Conservation (phyloP, 2,888 invertebrate species). For the Meandrusa payeni region DNA sequence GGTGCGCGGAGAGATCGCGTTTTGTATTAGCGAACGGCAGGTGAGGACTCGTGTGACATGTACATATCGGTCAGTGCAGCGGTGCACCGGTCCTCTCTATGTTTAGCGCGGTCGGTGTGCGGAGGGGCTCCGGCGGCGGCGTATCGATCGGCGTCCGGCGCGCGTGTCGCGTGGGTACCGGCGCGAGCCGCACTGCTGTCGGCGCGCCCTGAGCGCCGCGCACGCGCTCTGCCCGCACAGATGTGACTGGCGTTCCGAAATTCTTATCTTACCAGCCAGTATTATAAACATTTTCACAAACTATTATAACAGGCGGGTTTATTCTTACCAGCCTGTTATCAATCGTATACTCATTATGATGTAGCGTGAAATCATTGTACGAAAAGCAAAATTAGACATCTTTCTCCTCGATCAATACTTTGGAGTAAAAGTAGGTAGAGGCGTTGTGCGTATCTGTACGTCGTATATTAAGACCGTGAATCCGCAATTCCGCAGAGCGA, state of each 20-base stretch:
- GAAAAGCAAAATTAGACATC: too few species aligned
- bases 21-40: constrained; percentile 11
- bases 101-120: constrained; percentile 47
- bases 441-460: not conserved
- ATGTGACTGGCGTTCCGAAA: constrained; percentile 27
- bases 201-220: constrained; percentile 44
- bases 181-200: constrained; percentile 71
- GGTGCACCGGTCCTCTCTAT: constrained; percentile 59
- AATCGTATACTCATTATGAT: too few species aligned
- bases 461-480: constrained; percentile 4
- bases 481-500: constrained; percentile 8
- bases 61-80: constrained; percentile 48
- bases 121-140: constrained; percentile 30
- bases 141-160: constrained; percentile 37
- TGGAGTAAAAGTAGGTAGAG: constrained; percentile 9
- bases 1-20: constrained; percentile 1
- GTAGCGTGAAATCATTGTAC: too few species aligned
- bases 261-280: constrained; percentile 29
- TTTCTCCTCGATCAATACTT: constrained; percentile 16
- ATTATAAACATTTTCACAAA: constrained; percentile 3
- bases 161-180: constrained; percentile 75
- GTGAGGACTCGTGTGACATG: constrained; percentile 29
- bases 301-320: constrained; percentile 5
- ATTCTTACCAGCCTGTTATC: not conserved
- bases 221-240: constrained; percentile 51